Evolutionary conservation across 2,888 invertebrate species (phyloP).

Genomic region (Leptinotarsa juncta): DNA sequence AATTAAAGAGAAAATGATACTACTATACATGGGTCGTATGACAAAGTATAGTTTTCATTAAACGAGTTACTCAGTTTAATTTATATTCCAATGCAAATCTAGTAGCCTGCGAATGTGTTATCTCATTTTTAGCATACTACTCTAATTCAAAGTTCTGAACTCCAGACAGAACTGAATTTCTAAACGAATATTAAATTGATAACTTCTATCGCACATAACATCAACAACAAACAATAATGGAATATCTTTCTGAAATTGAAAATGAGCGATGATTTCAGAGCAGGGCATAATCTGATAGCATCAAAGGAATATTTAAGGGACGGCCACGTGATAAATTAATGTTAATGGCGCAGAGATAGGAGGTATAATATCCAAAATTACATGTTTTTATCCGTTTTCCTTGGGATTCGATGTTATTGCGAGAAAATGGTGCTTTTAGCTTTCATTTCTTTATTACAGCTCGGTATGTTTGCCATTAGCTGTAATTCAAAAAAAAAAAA

Average conservation of each 20-base stretch:
- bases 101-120: too few relatives aligned
- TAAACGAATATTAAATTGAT: background rate
- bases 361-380: constrained; percentile 30
- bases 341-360: constrained; percentile 26
- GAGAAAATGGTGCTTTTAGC: constrained; percentile 28
- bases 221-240: constrained; percentile 33
- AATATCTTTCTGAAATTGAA: constrained; percentile 27
- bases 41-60: too few relatives aligned
- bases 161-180: background rate
- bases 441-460: constrained; percentile 22
- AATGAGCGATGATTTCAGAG: constrained; percentile 37
- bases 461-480: background rate
- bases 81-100: too few relatives aligned
- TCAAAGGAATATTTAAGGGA: constrained; percentile 39
- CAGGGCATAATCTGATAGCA: constrained; percentile 39
- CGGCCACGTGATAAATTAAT: constrained; percentile 24
- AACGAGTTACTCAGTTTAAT: too few relatives aligned
- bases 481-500: constrained; percentile 11
- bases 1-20: too few relatives aligned
- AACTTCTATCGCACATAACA: constrained; percentile 8
- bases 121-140: background rate
- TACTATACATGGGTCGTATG: too few relatives aligned
- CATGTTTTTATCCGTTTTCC: constrained; percentile 15
- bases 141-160: background rate
- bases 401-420: constrained; percentile 12